Conservation (phyloP, 2,113 vertebrate species). For the Thalassoma bifasciatum region DNA sequence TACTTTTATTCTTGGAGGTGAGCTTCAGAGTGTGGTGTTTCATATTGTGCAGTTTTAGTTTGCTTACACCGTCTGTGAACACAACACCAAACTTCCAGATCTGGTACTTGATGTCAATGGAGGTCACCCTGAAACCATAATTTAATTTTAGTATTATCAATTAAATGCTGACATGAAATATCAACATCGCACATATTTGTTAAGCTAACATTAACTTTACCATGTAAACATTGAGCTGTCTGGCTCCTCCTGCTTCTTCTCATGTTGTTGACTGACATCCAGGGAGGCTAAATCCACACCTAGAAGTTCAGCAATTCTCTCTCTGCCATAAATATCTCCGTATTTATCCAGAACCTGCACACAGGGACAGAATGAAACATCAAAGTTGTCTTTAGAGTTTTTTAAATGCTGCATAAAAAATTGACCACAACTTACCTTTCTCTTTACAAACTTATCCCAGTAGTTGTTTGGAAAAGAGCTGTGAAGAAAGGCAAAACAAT, state of each 20-base stretch:
- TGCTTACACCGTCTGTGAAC: slow-evolving; percentile 92
- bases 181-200: background rate
- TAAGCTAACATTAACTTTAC: slow-evolving; percentile 63
- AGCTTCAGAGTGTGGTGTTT: background rate
- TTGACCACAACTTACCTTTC: slow-evolving; percentile 85
- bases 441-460: slow-evolving; percentile 96
- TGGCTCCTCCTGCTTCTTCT: slow-evolving; percentile 86
- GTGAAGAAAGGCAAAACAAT: slow-evolving; percentile 17
- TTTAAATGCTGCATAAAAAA: background rate
- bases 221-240: slow-evolving; percentile 89
- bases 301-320: slow-evolving; percentile 91
- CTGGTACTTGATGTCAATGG: slow-evolving; percentile 93
- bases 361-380: background rate
- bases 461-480: slow-evolving; percentile 95
- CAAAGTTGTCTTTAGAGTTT: background rate
- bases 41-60: background rate
- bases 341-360: slow-evolving; percentile 92
- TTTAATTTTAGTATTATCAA: background rate
- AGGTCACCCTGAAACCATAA: slow-evolving; percentile 83
- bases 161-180: background rate
- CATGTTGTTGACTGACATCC: slow-evolving; percentile 90
- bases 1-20: background rate
- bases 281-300: slow-evolving; percentile 91
- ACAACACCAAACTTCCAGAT: slow-evolving; percentile 97
- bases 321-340: slow-evolving; percentile 92